Percentiles rank a stretch among this genome's conserved stretches.
phyloP scores from a whole-genome alignment of 2,797 vertebrate genomes.

The Kryptopterus vitreolus region DNA sequence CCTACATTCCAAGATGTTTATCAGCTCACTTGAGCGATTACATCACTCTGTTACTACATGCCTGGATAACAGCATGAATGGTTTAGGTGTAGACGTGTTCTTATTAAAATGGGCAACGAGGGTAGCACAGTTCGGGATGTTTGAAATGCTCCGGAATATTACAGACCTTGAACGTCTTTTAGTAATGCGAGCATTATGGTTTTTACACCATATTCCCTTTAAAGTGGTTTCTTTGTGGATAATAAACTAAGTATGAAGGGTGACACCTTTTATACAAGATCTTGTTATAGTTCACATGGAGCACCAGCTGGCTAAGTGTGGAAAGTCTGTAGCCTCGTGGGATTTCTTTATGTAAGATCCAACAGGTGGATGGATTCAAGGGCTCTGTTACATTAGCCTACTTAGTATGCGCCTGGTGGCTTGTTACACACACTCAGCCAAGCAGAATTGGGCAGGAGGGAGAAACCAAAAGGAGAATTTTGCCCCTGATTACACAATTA shows the following conservation, averaged over 20 bases:
- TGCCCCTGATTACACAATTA: constrained; percentile 1
- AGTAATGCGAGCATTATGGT: neutral
- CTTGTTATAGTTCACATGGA: neutral
- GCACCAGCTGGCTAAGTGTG: constrained; percentile 45
- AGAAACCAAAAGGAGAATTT: neutral
- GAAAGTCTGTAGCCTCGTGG: constrained; percentile 41
- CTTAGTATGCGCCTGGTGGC: neutral
- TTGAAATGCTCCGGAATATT: neutral
- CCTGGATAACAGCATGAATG: neutral
- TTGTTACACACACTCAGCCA: neutral
- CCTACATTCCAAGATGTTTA: neutral
- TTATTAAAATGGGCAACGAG: neutral
- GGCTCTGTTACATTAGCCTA: constrained; percentile 55
- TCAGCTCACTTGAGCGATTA: neutral
- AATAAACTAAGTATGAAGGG: constrained; percentile 3
- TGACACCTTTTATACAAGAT: constrained; percentile 21
- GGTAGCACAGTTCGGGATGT: neutral
- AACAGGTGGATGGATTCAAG: constrained; percentile 44
- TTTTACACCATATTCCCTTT: too few relatives aligned
- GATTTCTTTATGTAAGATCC: constrained; percentile 41
- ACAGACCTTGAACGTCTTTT: neutral
- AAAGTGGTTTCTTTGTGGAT: too few relatives aligned
- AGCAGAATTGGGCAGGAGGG: neutral
- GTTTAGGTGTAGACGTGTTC: neutral
- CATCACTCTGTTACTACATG: neutral